Evolutionary conservation across 1,140 invertebrate genomes (phyloP), one percentile per base, ranked within the genome.

Genomic region (Solenopsis fugax): DNA sequence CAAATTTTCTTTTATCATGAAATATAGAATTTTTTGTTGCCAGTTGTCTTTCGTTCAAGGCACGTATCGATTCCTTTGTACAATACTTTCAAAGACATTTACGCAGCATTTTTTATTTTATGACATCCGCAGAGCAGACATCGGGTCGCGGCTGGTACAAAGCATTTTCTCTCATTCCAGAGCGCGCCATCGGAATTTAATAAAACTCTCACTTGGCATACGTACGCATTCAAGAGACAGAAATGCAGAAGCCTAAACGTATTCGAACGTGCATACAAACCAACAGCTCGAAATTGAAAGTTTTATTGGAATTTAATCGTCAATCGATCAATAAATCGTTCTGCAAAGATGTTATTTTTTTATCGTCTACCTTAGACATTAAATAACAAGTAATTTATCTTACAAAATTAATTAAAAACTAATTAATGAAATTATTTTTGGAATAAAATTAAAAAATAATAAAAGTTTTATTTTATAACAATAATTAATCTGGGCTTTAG

Each of bases 121-220:
- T 88, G 81, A 88, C 76, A 50, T 85, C 60, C 56, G 52, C 81
- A 34, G 41, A 88, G 82, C 86, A 90, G 81, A 78, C 58, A 73
- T 64, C 21, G 85, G 62, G 65, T 69, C 64, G 72, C 84, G 69
- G 85, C 21, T 71, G 45, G 76, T 85, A 89, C 69, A 91, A 88
- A 91, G 89, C 85, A 73, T 88, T 88, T 90, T 75, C 80, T 88
- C 89, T 88, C 88, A 81, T 90, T 90, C 89, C 86, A 88, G 37
- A 29, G 34, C 50, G 58, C 87, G 50, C 86, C 89, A 90, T 88
- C 48, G 89, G 89, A 90, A 90, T 90, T 90, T 90, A 90, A 90
- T 90, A 90, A 90, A 90, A 90, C 80, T 86, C 86, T 65, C 64
- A 52, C 64, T 67, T 16, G 81, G 50, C 69, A 65, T 84, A 82